A percentile compares a stretch with the other conserved stretches of the same genome.
Evolutionary conservation across 2,888 invertebrate genomes (phyloP).

Genomic region (Agonopterix subpropinquella): DNA sequence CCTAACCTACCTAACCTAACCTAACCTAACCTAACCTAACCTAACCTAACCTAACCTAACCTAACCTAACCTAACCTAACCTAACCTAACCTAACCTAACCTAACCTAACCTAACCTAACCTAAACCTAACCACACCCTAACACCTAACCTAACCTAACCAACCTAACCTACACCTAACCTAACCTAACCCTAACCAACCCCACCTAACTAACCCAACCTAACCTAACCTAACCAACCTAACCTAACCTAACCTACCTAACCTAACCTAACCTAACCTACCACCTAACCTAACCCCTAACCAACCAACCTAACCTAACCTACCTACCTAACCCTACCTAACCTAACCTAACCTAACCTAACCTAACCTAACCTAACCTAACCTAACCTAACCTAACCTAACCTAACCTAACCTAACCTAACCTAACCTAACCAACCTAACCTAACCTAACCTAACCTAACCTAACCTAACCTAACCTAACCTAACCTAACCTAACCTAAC

Average conservation of each 20-base stretch:
- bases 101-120: constrained; percentile 6
- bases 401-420: too few species aligned
- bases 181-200: not conserved
- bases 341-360: constrained; percentile 4
- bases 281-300: constrained; percentile 9
- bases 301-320: constrained; percentile 7
- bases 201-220: constrained; percentile 1
- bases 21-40: constrained; percentile 8
- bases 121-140: constrained; percentile 9
- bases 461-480: constrained; percentile 1
- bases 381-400: too few species aligned
- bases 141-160: constrained; percentile 4
- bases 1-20: constrained; percentile 8
- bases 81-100: constrained; percentile 6
- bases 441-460: not conserved
- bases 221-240: constrained; percentile 2
- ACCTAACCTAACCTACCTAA: not conserved
- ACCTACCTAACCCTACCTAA: constrained; percentile 6
- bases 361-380: too few species aligned
- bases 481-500: constrained; percentile 2
- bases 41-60: constrained; percentile 1
- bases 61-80: constrained; percentile 8
- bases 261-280: constrained; percentile 4
- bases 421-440: too few species aligned
- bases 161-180: not conserved